These are phyloP conservation scores for Corythoichthys haematopterus DNA, from an alignment of 2,113 vertebrate genomes.

Conservation along the genomic window DNA sequence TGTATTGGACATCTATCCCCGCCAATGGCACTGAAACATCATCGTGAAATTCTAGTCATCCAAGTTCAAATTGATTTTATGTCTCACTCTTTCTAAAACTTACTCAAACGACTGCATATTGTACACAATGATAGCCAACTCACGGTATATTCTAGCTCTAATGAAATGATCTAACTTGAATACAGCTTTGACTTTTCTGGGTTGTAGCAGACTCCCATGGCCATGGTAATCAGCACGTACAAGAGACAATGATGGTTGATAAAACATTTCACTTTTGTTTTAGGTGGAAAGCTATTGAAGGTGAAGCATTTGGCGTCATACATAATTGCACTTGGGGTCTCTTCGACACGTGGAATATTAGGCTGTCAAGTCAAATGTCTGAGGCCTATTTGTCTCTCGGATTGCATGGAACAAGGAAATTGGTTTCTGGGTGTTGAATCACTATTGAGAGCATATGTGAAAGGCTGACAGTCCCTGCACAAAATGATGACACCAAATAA, in stretches of 20 bases:
- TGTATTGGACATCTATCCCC: too few species aligned
- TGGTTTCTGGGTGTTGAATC: slow-evolving; percentile 4
- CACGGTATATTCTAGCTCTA: background rate
- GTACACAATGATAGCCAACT: background rate
- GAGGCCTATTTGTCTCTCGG: slow-evolving; percentile 1
- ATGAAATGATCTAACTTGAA: background rate
- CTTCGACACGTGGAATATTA: background rate
- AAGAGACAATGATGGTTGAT: background rate
- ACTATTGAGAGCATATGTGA: background rate
- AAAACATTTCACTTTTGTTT: slow-evolving; percentile 7
- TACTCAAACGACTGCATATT: background rate
- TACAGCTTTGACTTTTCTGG: background rate
- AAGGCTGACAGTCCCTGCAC: background rate
- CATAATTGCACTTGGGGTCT: background rate
- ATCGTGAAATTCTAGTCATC: too few species aligned
- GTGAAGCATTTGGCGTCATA: background rate
- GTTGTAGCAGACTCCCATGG: background rate
- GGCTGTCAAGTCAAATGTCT: slow-evolving; percentile 8
- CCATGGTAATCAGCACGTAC: background rate
- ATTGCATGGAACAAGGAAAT: slow-evolving; percentile 1
- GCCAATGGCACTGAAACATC: too few species aligned
- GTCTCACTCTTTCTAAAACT: background rate
- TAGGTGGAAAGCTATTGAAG: background rate
- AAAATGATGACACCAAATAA: background rate
- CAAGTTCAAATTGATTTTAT: too few species aligned